phyloP scores from a whole-genome alignment of 2,797 vertebrate genomes.

The Orientallactaga sibirica region DNA sequence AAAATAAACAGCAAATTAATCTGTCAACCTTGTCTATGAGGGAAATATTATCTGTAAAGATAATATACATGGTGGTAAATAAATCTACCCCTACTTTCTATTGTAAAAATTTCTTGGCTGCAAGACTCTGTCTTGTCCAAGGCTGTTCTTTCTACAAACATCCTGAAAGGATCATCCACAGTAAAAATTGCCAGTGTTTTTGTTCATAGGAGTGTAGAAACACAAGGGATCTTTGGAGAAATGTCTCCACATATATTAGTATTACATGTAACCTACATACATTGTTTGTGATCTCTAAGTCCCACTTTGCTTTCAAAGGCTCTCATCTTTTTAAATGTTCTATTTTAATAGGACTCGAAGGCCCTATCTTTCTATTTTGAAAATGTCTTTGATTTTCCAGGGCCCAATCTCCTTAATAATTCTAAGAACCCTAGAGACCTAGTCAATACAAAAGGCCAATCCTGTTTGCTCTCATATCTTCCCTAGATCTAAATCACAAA shows the following conservation, averaged over 20 bases:
- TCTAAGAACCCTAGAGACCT: not conserved
- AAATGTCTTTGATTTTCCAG: not conserved
- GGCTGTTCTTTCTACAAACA: conserved; percentile 5
- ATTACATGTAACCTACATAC: not conserved
- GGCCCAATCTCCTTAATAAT: not conserved
- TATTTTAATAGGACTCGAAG: conserved; percentile 22
- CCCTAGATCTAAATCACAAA: not conserved
- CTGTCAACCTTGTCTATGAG: not conserved
- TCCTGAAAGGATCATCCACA: conserved; percentile 1
- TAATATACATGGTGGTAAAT: not conserved
- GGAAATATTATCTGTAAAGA: not conserved
- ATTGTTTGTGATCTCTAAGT: not conserved
- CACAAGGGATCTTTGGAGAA: not conserved
- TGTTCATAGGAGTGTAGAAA: not conserved
- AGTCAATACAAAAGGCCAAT: not conserved
- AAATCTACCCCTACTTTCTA: not conserved
- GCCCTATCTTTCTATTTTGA: not conserved
- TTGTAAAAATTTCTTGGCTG: not conserved
- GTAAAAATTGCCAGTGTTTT: not conserved
- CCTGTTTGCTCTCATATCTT: not conserved
- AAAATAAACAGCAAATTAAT: conserved; percentile 9
- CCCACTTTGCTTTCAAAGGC: not conserved
- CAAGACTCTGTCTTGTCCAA: not conserved
- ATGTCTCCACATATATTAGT: not conserved
- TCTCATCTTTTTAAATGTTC: conserved; percentile 32